Percentiles rank a stretch among this genome's conserved stretches.
phyloP scores from a whole-genome alignment of 2,888 invertebrate species.

The Lithophane semibrunnea region DNA sequence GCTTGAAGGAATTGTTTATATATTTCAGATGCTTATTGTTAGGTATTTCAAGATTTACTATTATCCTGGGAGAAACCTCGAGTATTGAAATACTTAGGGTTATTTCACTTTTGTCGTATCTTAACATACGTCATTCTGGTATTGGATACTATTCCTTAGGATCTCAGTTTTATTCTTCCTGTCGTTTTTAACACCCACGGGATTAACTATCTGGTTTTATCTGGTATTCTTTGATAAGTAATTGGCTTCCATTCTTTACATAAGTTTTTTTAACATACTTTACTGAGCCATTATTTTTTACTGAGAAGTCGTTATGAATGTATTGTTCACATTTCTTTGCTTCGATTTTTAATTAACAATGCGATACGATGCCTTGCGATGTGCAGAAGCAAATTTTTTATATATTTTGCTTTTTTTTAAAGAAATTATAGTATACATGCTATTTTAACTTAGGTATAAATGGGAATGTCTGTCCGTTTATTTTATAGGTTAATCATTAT shows the following conservation, averaged over 20 bases:
- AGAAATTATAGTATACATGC: not conserved
- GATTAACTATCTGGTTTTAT: slow-evolving; percentile 1
- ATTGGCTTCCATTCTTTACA: slow-evolving; percentile 41
- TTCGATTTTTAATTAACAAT: not conserved
- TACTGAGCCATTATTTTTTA: not conserved
- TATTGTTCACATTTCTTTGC: slow-evolving; percentile 15
- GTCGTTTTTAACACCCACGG: slow-evolving; percentile 9
- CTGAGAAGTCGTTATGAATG: slow-evolving; percentile 22
- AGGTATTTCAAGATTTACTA: slow-evolving; percentile 23
- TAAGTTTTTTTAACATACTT: slow-evolving; percentile 37
- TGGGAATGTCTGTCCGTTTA: not conserved
- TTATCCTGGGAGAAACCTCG: slow-evolving; percentile 2
- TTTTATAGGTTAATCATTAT: not conserved
- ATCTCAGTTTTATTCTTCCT: slow-evolving; percentile 9
- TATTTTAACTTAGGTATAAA: not conserved
- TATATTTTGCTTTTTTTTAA: not conserved
- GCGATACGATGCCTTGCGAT: not conserved
- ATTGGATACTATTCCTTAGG: not conserved
- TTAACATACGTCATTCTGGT: not conserved
- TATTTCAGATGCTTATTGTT: not conserved
- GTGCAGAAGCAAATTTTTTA: not conserved
- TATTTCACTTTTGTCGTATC: slow-evolving; percentile 4
- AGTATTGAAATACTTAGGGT: slow-evolving; percentile 9
- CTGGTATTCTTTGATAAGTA: slow-evolving; percentile 21
- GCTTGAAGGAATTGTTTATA: not conserved